These are phyloP conservation scores for Leptinotarsa texana DNA, from an alignment of 1,140 invertebrate species.

Conservation along the genomic window DNA sequence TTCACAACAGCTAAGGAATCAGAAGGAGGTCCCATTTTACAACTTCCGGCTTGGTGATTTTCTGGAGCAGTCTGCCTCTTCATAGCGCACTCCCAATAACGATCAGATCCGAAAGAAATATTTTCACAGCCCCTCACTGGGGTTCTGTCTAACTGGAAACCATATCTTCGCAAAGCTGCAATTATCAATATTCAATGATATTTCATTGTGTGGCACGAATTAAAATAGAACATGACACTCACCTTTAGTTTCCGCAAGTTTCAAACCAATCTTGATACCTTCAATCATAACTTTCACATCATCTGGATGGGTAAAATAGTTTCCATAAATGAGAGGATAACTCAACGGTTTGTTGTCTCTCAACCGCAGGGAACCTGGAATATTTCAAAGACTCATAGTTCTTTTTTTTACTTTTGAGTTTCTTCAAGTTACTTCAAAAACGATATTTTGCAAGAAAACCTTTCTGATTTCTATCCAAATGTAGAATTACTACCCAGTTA, in stretches of 20 bases:
- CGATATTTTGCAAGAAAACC: background rate
- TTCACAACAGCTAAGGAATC: conserved; percentile 76
- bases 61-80: conserved; percentile 76
- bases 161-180: conserved; percentile 67
- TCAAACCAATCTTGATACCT: conserved; percentile 77
- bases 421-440: background rate
- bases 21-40: conserved; percentile 74
- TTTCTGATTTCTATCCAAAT: background rate
- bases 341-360: conserved; percentile 68
- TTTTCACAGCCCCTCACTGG: conserved; percentile 74
- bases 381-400: background rate
- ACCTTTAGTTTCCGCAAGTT: conserved; percentile 69
- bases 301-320: conserved; percentile 72
- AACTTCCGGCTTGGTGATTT: conserved; percentile 84
- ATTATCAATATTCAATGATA: background rate
- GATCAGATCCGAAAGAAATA: conserved; percentile 73
- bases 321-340: conserved; percentile 79
- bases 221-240: background rate
- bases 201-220: too few species aligned
- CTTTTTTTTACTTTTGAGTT: too few species aligned
- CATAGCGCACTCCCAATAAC: conserved; percentile 81
- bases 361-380: conserved; percentile 62
- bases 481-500: too few species aligned
- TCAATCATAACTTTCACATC: conserved; percentile 76
- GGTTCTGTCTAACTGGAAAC: conserved; percentile 69